Evolutionary conservation across 1,140 invertebrate genomes (phyloP), one percentile per base, ranked within the genome.

Genomic region (Tetramorium alpestre): DNA sequence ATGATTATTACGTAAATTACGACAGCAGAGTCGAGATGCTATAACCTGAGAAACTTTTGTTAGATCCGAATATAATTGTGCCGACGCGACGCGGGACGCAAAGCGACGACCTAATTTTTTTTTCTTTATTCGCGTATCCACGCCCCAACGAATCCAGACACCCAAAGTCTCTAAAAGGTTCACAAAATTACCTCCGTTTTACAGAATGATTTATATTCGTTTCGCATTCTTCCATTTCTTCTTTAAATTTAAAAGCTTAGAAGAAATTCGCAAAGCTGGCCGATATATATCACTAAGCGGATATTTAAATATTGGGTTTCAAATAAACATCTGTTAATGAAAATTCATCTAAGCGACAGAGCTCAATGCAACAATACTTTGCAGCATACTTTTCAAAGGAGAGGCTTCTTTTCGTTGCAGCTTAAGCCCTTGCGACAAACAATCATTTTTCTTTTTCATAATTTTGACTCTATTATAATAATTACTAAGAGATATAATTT

Each of bases 131-230:
- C 33, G 5, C 18, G 72, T 58, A 65, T 80, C 18, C 22, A 44
- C 10, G n/a, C 65, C 22, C 78, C 38, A 44, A 58, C 49, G 64
- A 56, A 81, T 69, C 16, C 22, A 44, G 47, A 70, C 41, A 58
- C 77, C 41, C 49, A 5, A 81, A 81, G 65, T 22, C 49, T 58
- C 49, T 58, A 81, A 81, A 81, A 70, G 38, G 78, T 70, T 81
- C 33, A 44, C 65, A 38, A 70, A 81, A 70, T 81, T 58, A 58
- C 78, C 78, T 70, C 65, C 65, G 38, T 81, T 81, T 81, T 81
- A 81, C n/a, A 22, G 16, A 33, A 38, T 81, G 65, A 81, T 81
- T 81, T 81, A 81, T 81, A 81, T 81, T 81, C 51, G 65, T 70
- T 54, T 81, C 64, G 47, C n/a, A 81, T 81, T 44, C 51, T 56